These are phyloP conservation scores for Calliphora vicina DNA, from an alignment of 1,140 invertebrate genomes.

Conservation along the genomic window DNA sequence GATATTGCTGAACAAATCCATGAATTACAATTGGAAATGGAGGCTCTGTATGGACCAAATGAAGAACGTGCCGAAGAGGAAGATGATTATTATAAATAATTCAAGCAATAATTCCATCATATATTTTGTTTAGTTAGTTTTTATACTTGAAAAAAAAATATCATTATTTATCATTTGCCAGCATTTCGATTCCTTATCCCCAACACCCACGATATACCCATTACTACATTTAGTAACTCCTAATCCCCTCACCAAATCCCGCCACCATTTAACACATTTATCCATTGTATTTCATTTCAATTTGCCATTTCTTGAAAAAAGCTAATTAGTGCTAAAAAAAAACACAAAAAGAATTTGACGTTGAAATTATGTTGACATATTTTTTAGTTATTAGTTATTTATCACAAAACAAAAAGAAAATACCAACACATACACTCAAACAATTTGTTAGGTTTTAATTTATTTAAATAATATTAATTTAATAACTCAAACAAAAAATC, in stretches of 20 bases:
- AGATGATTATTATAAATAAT: constrained; percentile 38
- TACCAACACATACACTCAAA: no score
- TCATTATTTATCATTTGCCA: not conserved
- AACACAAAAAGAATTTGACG: not conserved
- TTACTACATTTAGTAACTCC: not conserved
- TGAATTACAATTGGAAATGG: constrained; percentile 53
- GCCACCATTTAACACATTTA: not conserved
- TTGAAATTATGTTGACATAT: constrained; percentile 26
- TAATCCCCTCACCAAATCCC: not conserved
- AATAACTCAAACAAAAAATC: not conserved
- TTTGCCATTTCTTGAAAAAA: not conserved
- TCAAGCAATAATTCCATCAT: not conserved
- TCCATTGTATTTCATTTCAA: not conserved
- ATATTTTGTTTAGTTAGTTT: not conserved
- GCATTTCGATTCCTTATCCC: not conserved
- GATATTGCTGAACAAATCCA: constrained; percentile 49
- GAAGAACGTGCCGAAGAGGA: constrained; percentile 41
- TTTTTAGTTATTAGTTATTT: constrained; percentile 32
- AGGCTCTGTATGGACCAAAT: constrained; percentile 46
- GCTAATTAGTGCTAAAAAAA: not conserved
- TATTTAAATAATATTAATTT: not conserved
- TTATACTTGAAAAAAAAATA: not conserved
- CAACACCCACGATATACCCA: not conserved
- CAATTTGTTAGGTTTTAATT: constrained; percentile 19
- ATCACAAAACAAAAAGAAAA: constrained; percentile 9